Evolutionary conservation across 2,797 vertebrate species (phyloP).

Genomic region (Cyprinella venusta): DNA sequence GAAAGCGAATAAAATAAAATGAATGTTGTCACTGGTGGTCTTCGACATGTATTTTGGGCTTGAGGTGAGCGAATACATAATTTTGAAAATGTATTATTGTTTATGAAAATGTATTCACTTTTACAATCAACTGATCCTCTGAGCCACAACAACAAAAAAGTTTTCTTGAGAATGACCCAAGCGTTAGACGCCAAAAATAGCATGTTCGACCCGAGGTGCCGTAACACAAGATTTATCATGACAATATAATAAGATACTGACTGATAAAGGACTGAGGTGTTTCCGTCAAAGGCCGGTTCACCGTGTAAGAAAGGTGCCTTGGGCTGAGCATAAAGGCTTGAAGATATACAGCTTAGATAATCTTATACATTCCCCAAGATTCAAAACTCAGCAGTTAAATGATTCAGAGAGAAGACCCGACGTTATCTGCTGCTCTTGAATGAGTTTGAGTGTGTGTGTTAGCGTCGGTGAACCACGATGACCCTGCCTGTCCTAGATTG

Average conservation of each 20-base stretch:
- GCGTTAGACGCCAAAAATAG: not conserved
- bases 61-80: too few relatives aligned
- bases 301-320: constrained; percentile 8
- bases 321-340: constrained; percentile 19
- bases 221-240: constrained; percentile 2
- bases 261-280: not conserved
- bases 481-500: constrained; percentile 51
- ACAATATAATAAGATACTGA: constrained; percentile 13
- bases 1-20: too few relatives aligned
- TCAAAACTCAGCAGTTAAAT: constrained; percentile 31
- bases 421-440: constrained; percentile 42
- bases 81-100: too few relatives aligned
- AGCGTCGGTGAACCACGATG: constrained; percentile 29
- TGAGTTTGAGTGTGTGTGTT: constrained; percentile 28
- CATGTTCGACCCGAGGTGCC: not conserved
- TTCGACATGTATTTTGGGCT: too few relatives aligned
- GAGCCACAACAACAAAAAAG: not conserved
- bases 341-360: constrained; percentile 20
- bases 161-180: not conserved
- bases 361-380: constrained; percentile 20
- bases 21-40: too few relatives aligned
- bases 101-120: not conserved
- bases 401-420: constrained; percentile 40
- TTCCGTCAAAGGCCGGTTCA: not conserved
- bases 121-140: not conserved